Base-by-base conservation (phyloP, 1,140 invertebrate species). In the Venustaconcha ellipsiformis region DNA sequence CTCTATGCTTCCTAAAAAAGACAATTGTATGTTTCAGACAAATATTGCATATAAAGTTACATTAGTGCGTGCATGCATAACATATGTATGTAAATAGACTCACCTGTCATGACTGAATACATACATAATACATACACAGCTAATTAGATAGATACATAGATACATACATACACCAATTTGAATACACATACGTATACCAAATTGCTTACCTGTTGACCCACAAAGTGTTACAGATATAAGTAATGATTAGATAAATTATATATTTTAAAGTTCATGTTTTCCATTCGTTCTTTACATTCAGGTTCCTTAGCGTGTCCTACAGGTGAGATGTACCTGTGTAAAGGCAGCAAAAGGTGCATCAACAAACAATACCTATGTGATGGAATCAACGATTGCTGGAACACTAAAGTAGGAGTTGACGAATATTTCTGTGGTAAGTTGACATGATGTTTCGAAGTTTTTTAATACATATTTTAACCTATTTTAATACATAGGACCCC, bases 371-470 rank as follows among this genome's bases (percentile, higher is more conserved):
- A 82, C 71, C 76, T 92, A 11, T 92, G 91, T 80, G 91, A 92
- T 74, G 86, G 86, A 0, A 63, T 72, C 66, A 90, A 91, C 73
- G 89, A 92, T 77, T 92, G 91, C 71, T 82, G 83, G 68, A 89
- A 89, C 72, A 86, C 84, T 14, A 68, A 80, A 11, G 60, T 59
- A 3, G 84, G 88, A 6, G 86, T 87, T 0, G 91, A 92, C 72
- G 91, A 92, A 81, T 88, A 81, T 59, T 87, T 87, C 30, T 92
- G 91, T 78, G 67, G 88, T 89, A 82, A 88, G 88, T 71, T 30
- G 8, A 1, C n/a, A 58, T 48, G 18, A 30, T 18, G 0, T 14
- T 62, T 62, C 5, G 0, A 14, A n/a, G 18, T 13, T 23, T 23
- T 13, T 6, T 37, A 8, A 20, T 23, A 26, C 14, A 67, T 20